A percentile compares a stretch with the other conserved stretches of the same genome.
Conservation (phyloP, 2,888 invertebrate genomes). For the Stenolophus ochropezus region DNA sequence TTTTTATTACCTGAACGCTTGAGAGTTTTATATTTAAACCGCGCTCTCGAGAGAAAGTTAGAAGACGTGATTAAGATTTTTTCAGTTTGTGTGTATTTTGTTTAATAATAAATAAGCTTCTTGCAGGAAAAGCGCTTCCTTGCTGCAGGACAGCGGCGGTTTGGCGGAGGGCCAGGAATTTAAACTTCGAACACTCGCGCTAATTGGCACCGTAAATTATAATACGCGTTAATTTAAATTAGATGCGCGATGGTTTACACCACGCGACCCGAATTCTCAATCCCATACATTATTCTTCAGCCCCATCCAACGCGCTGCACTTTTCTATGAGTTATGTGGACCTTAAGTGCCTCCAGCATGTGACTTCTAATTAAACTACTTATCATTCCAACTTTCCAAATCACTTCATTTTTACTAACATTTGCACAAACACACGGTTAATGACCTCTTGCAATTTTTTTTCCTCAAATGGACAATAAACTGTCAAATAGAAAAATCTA, state of each 20-base stretch:
- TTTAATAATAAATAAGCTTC: conserved; percentile 10
- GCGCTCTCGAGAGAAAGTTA: background rate
- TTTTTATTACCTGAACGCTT: too few relatives aligned
- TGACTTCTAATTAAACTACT: conserved; percentile 37
- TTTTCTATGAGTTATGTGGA: conserved; percentile 37
- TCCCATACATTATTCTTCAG: conserved; percentile 53
- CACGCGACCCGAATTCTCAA: conserved; percentile 52
- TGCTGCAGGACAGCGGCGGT: conserved; percentile 45
- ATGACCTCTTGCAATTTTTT: too few relatives aligned
- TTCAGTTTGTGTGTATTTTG: background rate
- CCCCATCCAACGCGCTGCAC: background rate
- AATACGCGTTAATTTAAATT: conserved; percentile 58
- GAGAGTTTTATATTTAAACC: too few relatives aligned
- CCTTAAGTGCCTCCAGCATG: conserved; percentile 31
- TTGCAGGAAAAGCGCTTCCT: background rate
- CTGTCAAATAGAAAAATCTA: too few relatives aligned
- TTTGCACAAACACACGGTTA: too few relatives aligned
- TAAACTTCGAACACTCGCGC: conserved; percentile 56
- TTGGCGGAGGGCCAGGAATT: conserved; percentile 51
- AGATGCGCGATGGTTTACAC: conserved; percentile 51
- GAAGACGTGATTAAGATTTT: background rate
- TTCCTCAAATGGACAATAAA: too few relatives aligned
- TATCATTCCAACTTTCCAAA: background rate
- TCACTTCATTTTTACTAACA: too few relatives aligned
- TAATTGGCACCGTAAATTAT: conserved; percentile 58